A percentile compares a stretch with the other conserved stretches of the same genome.
Evolutionary conservation across 2,797 vertebrate species (phyloP).

Genomic region (Siniperca obscura): DNA sequence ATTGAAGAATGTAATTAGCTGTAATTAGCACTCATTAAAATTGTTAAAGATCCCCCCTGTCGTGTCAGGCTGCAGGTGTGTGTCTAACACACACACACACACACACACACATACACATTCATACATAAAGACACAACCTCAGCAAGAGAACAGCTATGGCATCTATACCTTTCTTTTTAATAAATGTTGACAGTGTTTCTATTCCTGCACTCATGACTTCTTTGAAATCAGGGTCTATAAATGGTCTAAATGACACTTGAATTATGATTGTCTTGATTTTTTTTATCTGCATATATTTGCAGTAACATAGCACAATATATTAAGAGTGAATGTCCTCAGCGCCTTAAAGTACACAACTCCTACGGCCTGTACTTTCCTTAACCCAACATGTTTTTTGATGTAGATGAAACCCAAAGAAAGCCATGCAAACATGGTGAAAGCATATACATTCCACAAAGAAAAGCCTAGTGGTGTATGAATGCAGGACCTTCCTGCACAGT

Average conservation of each 20-base stretch:
- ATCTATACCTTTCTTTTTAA: conserved; percentile 37
- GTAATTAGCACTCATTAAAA: conserved; percentile 83
- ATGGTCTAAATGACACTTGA: not conserved
- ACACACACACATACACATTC: not conserved
- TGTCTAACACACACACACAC: conserved; percentile 43
- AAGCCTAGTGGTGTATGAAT: not conserved
- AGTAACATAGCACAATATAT: not conserved
- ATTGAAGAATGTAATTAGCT: conserved; percentile 85
- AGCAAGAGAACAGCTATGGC: conserved; percentile 60
- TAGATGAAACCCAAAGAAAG: too few species aligned
- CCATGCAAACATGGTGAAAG: too few species aligned
- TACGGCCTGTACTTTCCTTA: not conserved
- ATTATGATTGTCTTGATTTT: too few species aligned
- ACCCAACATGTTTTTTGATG: too few species aligned
- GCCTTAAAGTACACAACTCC: too few species aligned
- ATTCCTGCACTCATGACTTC: conserved; percentile 34
- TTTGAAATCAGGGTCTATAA: not conserved
- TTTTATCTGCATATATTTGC: conserved; percentile 8
- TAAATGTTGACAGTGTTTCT: conserved; percentile 47
- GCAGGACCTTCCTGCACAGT: not conserved
- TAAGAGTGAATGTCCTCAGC: not conserved
- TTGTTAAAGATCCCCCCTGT: conserved; percentile 78
- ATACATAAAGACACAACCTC: conserved; percentile 21
- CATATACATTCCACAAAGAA: not conserved
- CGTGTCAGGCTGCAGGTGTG: conserved; percentile 78